phyloP scores from a whole-genome alignment of 2,113 vertebrate genomes.

The Mungos mungo region DNA sequence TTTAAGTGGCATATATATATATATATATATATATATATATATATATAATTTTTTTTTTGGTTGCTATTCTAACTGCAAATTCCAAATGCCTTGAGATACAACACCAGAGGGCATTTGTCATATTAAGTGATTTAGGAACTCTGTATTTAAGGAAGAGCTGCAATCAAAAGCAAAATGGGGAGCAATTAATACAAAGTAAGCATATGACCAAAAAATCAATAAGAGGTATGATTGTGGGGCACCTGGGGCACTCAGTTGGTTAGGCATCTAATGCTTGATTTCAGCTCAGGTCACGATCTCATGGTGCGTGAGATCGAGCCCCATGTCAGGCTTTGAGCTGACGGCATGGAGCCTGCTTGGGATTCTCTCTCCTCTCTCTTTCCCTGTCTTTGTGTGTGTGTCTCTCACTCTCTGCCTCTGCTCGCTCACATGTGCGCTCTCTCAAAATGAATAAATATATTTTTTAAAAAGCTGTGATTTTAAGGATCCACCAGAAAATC shows the following conservation, averaged over 20 bases:
- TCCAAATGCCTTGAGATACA: background rate
- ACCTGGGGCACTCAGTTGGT: too few species aligned
- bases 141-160: background rate
- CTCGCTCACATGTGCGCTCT: too few species aligned
- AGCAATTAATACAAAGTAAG: background rate
- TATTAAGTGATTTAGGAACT: background rate
- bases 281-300: too few species aligned
- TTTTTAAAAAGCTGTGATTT: background rate
- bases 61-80: background rate
- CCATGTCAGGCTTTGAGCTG: too few species aligned
- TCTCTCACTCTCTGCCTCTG: too few species aligned
- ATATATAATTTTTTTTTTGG: background rate
- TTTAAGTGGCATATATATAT: background rate
- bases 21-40: too few species aligned
- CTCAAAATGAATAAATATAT: too few species aligned
- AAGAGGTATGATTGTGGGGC: background rate
- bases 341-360: too few species aligned
- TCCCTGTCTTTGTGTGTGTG: too few species aligned
- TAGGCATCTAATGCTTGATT: too few species aligned
- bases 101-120: background rate
- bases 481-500: background rate
- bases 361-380: too few species aligned
- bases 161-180: background rate
- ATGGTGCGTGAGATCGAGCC: too few species aligned
- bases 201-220: background rate